Base-by-base conservation (phyloP, 2,113 vertebrate species). In the Ictidomys tridecemlineatus region DNA sequence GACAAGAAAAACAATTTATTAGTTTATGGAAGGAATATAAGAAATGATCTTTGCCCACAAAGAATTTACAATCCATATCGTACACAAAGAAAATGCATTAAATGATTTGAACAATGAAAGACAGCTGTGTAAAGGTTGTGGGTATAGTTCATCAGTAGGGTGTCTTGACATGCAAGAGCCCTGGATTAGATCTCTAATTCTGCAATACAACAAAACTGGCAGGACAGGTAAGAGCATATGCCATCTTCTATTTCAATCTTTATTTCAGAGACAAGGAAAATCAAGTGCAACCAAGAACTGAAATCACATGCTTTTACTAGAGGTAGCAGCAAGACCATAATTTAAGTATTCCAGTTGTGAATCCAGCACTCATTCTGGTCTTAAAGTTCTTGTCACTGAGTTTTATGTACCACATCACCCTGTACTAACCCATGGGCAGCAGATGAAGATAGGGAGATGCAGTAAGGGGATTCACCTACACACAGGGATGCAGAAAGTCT, bases 31-130 rank as follows among this genome's bases (percentile, higher is more conserved):
- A 6, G 13, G 16, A 78, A 86, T 74, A 70, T 0, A 74, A 96
- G 80, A 96, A 91, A 94, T 79, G 6, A 93, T 56, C 42, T 69
- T 65, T 83, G 34, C 5, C 7, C 22, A 22, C 48, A 70, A 94
- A 89, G 39, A 85, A 93, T n/a, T 73, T 80, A 94, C 2, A n/a
- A 11, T 67, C 51, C n/a, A 87, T 70, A 0, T 80, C 32, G 16
- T 24, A 88, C 24, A 91, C 9, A 70, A 85, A 37, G 63, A 74
- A 88, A 93, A 77, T 12, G 0, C 8, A 70, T 51, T 26, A 70
- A 89, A 45, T 34, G 37, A 89, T 72, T 10, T 76, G 13, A 72
- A 45, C 18, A 72, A 76, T n/a, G 22, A 48, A 61, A 77, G 14
- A 84, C n/a, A 90, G 85, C 32, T 37, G 5, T 30, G 28, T 30